A percentile compares a stretch with the other conserved stretches of the same genome.
Evolutionary conservation across 2,113 vertebrate species (phyloP).

Genomic region (Rhinolophus ferrumequinum): DNA sequence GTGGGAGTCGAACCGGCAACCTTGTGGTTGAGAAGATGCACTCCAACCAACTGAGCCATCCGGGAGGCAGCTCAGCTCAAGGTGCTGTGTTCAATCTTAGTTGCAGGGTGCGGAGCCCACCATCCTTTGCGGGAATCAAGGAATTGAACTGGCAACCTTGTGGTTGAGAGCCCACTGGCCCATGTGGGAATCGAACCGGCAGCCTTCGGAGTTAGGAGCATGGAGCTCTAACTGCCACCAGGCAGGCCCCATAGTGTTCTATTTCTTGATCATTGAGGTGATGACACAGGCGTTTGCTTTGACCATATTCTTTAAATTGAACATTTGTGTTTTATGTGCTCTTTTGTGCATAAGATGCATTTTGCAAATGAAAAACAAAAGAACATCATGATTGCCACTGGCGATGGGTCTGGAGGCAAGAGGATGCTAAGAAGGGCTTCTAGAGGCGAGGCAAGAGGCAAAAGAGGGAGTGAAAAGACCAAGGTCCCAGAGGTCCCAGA

Average conservation of each 20-base stretch:
- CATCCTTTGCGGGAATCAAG: too few relatives aligned
- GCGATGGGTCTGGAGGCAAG: background rate
- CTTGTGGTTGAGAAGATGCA: too few relatives aligned
- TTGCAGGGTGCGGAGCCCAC: too few relatives aligned
- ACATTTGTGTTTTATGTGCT: background rate
- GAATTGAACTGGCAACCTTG: too few relatives aligned
- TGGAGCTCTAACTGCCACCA: too few relatives aligned
- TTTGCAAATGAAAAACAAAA: background rate
- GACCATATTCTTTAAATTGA: background rate
- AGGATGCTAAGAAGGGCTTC: background rate
- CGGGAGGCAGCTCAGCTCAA: too few relatives aligned
- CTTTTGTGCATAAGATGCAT: background rate
- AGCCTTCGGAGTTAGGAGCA: too few relatives aligned
- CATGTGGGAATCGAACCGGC: too few relatives aligned
- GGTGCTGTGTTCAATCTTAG: too few relatives aligned
- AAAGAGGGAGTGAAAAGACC: background rate
- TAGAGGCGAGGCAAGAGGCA: background rate
- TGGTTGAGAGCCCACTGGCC: too few relatives aligned
- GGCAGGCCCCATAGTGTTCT: background rate
- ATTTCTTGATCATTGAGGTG: background rate
- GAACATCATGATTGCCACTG: background rate
- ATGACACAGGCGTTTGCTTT: background rate
- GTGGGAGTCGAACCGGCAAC: too few relatives aligned
- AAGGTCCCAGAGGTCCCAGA: background rate
- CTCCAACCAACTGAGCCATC: too few relatives aligned